Conservation (phyloP, 1,140 invertebrate genomes). For the Zophobas atratus region DNA sequence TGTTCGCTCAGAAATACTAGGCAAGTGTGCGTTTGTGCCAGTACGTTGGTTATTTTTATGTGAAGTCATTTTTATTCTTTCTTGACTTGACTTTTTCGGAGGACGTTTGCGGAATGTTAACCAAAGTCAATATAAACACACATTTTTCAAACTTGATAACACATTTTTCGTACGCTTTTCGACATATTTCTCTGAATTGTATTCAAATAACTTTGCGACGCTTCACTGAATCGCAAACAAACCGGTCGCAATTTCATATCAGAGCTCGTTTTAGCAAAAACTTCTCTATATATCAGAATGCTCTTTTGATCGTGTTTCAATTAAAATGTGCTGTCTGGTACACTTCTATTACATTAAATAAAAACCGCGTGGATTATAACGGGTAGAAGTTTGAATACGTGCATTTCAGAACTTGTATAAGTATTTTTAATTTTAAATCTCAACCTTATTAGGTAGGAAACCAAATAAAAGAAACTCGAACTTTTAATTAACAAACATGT, state of each 20-base stretch:
- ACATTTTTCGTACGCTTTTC: constrained; percentile 42
- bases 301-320: too few relatives aligned
- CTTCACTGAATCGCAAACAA: constrained; percentile 16
- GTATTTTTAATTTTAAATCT: neutral
- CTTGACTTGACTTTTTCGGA: constrained; percentile 50
- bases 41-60: constrained; percentile 53
- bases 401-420: too few relatives aligned
- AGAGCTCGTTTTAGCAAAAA: neutral
- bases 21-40: constrained; percentile 34
- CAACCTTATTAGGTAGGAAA: constrained; percentile 8
- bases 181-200: constrained; percentile 44
- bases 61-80: constrained; percentile 52
- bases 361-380: too few relatives aligned
- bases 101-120: constrained; percentile 51
- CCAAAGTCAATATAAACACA: constrained; percentile 54
- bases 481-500: constrained; percentile 16
- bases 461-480: constrained; percentile 18
- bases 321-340: too few relatives aligned
- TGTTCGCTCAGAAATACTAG: constrained; percentile 17
- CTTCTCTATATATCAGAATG: neutral
- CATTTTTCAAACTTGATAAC: constrained; percentile 53
- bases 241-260: constrained; percentile 1
- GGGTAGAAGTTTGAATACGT: too few relatives aligned
- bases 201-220: constrained; percentile 31
- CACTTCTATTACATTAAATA: too few relatives aligned